A percentile compares a stretch with the other conserved stretches of the same genome.
These are phyloP conservation scores for Osmerus mordax DNA, from an alignment of 2,113 vertebrate species.

Conservation along the genomic window DNA sequence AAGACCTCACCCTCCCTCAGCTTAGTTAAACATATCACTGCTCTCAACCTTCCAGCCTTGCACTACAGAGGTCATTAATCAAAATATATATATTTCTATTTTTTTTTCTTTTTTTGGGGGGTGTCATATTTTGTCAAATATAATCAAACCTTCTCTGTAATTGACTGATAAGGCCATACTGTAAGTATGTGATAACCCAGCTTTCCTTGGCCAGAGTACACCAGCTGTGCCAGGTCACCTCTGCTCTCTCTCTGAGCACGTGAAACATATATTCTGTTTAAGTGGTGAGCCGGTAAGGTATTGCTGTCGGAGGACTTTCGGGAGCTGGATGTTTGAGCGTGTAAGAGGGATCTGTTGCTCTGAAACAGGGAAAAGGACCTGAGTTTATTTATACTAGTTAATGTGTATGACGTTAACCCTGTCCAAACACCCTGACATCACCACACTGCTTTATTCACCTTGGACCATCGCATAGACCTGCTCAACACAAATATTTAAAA, in stretches of 20 bases:
- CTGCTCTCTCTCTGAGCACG: background rate
- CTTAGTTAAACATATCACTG: no score
- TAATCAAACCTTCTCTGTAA: no score
- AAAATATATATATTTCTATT: no score
- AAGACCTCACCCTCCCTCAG: no score
- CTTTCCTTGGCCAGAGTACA: background rate
- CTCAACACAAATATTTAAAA: slow-evolving; percentile 33
- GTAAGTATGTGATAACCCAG: no score
- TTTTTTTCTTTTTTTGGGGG: no score
- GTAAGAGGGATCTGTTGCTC: slow-evolving; percentile 14
- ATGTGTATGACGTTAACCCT: slow-evolving; percentile 24
- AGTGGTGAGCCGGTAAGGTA: background rate
- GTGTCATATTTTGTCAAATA: no score
- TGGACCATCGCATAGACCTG: slow-evolving; percentile 1
- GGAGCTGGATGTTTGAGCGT: slow-evolving; percentile 11
- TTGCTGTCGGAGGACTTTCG: slow-evolving; percentile 4
- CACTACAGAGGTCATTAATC: no score
- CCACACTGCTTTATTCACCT: slow-evolving; percentile 9
- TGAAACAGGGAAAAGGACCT: slow-evolving; percentile 9
- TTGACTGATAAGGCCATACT: no score
- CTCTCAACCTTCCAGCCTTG: no score
- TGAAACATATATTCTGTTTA: background rate
- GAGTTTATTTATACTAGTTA: slow-evolving; percentile 33
- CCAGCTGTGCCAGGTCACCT: background rate
- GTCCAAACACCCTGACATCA: slow-evolving; percentile 26